phyloP scores from a whole-genome alignment of 1,140 invertebrate species.

The Hycleus cichorii region DNA sequence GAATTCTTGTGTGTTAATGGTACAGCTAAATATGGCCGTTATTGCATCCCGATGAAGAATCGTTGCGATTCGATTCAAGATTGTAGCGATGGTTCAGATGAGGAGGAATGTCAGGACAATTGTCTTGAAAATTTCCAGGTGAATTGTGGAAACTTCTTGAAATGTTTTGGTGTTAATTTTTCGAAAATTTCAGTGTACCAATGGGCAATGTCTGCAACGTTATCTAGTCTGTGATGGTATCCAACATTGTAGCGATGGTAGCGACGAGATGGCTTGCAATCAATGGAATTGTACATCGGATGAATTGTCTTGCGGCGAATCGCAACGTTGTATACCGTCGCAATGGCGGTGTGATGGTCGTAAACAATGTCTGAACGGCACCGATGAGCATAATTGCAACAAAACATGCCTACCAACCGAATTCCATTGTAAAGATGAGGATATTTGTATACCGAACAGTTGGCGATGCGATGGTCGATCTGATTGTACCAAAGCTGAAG shows the following conservation, averaged over 20 bases:
- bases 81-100: constrained; percentile 58
- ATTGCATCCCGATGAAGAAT: constrained; percentile 48
- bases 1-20: constrained; percentile 57
- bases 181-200: constrained; percentile 48
- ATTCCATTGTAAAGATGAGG: constrained; percentile 50
- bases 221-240: constrained; percentile 68
- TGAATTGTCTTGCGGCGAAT: constrained; percentile 47
- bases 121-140: constrained; percentile 47
- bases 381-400: constrained; percentile 56
- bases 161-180: background rate
- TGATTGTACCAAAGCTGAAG: constrained; percentile 58
- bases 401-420: constrained; percentile 49
- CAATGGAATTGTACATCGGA: constrained; percentile 52
- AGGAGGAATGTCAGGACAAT: constrained; percentile 49
- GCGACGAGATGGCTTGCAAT: constrained; percentile 60
- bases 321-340: constrained; percentile 48
- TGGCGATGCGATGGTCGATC: constrained; percentile 55
- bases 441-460: constrained; percentile 49
- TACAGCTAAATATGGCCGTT: constrained; percentile 49
- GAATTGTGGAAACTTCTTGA: constrained; percentile 3
- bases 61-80: constrained; percentile 56
- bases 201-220: constrained; percentile 62
- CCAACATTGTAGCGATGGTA: constrained; percentile 60
- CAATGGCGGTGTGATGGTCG: constrained; percentile 59
- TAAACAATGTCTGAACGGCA: constrained; percentile 56